Base-by-base conservation (phyloP, 2,797 vertebrate species). In the Chaunax sp. region DNA sequence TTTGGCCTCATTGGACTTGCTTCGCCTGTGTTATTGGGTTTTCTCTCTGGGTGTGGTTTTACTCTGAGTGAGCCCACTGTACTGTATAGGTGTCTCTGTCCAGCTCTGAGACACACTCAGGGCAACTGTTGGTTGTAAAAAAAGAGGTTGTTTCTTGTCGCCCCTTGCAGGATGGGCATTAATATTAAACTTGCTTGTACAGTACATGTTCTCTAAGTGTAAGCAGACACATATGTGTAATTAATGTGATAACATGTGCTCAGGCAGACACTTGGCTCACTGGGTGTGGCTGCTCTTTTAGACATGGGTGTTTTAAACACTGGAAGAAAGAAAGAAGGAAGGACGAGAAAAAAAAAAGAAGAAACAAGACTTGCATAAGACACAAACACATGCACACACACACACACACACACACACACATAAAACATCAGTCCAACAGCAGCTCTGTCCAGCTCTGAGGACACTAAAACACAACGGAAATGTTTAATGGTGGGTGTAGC, bases 21-120 rank as follows among this genome's bases (percentile, higher is more conserved):
- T n/a, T n/a, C n/a, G n/a, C 64, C 64, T 66, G 70, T 77, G 71
- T 81, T 83, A 78, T 70, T 65, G 70, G 69, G 77, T 86, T 30
- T 90, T 88, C 90, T 85, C 83, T 67, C 44, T 80, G 88, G 85
- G 86, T 91, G 80, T 86, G 87, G 86, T 82, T 92, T 91, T 80
- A 73, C 77, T 69, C 73, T 72, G 83, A 76, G 77, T 55, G 58
- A 66, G 88, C 60, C 68, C 64, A 84, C 86, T 83, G 77, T 76
- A n/a, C n/a, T n/a, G n/a, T n/a, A n/a, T n/a, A 87, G 82, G 80
- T 91, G 81, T 90, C 55, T 37, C 63, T 87, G 81, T 87, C 59
- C 76, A 81, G 58, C 82, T 89, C 76, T 10, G 66, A 61, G 82
- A 80, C 53, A 55, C 69, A 76, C 83, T 91, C 47, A 64, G 72